phyloP scores from a whole-genome alignment of 2,797 vertebrate species.

The Aldrovandia affinis region DNA sequence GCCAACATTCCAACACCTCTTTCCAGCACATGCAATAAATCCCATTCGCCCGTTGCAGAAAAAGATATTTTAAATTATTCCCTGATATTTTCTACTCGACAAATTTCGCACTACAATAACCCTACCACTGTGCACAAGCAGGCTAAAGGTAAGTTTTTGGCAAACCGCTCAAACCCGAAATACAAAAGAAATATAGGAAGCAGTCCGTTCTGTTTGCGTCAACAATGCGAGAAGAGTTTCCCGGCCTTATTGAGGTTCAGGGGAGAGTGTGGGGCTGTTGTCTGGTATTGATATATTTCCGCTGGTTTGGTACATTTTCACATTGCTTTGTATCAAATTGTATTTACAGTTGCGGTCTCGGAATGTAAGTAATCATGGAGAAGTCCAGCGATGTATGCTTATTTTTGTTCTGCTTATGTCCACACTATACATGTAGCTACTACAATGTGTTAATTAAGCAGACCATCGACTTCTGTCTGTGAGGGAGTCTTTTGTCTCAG shows the following conservation, averaged over 20 bases:
- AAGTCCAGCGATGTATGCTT: too few species aligned
- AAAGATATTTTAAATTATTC: too few species aligned
- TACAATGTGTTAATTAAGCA: too few species aligned
- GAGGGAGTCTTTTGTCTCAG: too few species aligned
- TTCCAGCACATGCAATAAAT: too few species aligned
- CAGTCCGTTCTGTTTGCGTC: neutral
- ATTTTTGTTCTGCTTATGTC: neutral
- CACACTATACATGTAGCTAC: neutral
- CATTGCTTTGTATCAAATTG: conserved; percentile 16
- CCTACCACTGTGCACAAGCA: neutral
- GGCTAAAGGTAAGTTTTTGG: neutral
- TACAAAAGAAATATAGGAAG: conserved; percentile 29
- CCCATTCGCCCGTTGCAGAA: neutral
- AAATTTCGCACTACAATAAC: neutral
- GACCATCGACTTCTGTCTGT: too few species aligned
- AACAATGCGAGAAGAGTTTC: neutral
- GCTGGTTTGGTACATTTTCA: neutral
- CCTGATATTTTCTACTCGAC: neutral
- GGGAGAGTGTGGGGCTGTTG: neutral
- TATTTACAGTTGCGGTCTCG: conserved; percentile 6
- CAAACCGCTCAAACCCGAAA: conserved; percentile 10
- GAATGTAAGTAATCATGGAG: neutral
- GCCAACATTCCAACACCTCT: neutral
- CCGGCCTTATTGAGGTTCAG: neutral
- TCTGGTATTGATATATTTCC: neutral